Conservation (phyloP, 2,797 vertebrate genomes). For the Coranthus polyacanthus region DNA sequence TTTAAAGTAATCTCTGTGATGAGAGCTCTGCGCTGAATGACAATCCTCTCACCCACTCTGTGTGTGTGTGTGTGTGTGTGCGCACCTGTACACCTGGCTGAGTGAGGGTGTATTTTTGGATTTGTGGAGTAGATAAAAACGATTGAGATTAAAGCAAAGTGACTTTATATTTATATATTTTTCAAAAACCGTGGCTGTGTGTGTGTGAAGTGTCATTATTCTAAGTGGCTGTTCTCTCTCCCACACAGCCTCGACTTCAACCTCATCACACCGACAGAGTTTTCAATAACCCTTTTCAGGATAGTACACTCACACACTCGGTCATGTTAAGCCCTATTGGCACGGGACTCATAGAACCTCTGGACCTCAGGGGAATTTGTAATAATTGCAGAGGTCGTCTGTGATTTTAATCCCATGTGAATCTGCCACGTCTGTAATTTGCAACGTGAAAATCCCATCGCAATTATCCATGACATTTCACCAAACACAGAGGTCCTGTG, state of each 20-base stretch:
- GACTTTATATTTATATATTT: conserved; percentile 21
- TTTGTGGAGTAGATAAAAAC: conserved; percentile 44
- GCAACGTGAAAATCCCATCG: too few species aligned
- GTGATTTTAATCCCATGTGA: too few species aligned
- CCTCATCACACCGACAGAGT: conserved; percentile 14
- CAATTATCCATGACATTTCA: too few species aligned
- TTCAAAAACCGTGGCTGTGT: conserved; percentile 18
- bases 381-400: too few species aligned
- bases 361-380: too few species aligned
- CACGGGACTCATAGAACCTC: too few species aligned
- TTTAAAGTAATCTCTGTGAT: conserved; percentile 42
- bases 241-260: conserved; percentile 43
- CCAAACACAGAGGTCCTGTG: too few species aligned
- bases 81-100: conserved; percentile 28
- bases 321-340: too few species aligned
- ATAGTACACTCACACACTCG: background rate
- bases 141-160: conserved; percentile 40
- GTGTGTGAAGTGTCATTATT: conserved; percentile 47
- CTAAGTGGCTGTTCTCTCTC: conserved; percentile 53
- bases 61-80: conserved; percentile 8
- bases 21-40: conserved; percentile 31
- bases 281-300: conserved; percentile 30
- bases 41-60: conserved; percentile 4
- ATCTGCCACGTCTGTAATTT: too few species aligned
- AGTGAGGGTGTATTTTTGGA: conserved; percentile 37